Evolutionary conservation across 2,113 vertebrate species (phyloP).

Genomic region (Nettapus auritus): DNA sequence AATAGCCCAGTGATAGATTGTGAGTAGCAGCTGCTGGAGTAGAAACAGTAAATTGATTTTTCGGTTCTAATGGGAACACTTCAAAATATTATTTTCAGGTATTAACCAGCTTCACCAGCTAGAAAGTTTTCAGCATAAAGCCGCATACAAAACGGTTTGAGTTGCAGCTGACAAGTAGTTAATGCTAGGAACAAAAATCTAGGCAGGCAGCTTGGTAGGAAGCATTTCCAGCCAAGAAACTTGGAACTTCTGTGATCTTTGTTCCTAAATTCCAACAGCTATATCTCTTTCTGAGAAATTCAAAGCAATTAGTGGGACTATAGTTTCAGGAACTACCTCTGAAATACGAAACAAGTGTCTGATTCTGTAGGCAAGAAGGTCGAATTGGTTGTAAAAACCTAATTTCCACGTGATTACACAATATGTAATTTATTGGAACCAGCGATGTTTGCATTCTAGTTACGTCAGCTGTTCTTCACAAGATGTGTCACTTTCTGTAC

Average conservation of each 20-base stretch:
- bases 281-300: conserved; percentile 8
- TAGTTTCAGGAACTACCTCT: neutral
- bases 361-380: neutral
- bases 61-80: neutral
- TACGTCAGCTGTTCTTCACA: neutral
- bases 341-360: neutral
- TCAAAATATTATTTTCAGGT: neutral
- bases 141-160: neutral
- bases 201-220: neutral
- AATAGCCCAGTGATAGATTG: neutral
- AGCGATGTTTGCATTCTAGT: neutral
- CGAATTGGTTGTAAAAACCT: neutral
- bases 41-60: neutral
- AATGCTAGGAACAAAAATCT: neutral
- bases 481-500: neutral
- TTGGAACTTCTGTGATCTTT: neutral
- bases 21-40: neutral
- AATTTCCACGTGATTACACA: neutral
- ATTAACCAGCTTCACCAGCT: neutral
- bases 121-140: neutral
- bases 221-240: neutral
- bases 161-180: neutral
- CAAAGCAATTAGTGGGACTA: neutral
- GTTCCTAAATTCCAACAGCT: neutral
- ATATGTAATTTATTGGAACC: neutral